Conservation (phyloP, 2,888 invertebrate species). For the Cremastinae sp. region DNA sequence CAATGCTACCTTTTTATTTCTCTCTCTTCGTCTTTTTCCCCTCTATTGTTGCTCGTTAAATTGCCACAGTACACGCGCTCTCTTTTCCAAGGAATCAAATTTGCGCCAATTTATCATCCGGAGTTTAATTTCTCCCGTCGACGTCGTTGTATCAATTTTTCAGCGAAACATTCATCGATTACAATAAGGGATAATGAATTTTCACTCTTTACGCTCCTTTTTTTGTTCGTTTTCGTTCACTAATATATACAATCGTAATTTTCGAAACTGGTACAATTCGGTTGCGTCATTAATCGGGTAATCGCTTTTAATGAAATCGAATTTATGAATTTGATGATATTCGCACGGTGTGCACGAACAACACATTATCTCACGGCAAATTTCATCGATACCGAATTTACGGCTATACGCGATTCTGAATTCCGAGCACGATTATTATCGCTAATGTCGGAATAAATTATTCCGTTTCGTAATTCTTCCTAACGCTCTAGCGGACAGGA, state of each 20-base stretch:
- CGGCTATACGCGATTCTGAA: constrained; percentile 14
- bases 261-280: too few relatives aligned
- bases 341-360: too few relatives aligned
- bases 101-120: too few relatives aligned
- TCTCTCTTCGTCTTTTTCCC: neutral
- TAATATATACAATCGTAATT: too few relatives aligned
- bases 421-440: constrained; percentile 39
- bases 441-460: constrained; percentile 37
- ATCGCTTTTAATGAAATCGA: too few relatives aligned
- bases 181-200: too few relatives aligned
- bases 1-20: neutral
- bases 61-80: neutral
- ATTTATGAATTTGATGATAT: constrained; percentile 10
- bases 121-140: too few relatives aligned
- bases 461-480: neutral
- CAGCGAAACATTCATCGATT: neutral
- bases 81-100: too few relatives aligned
- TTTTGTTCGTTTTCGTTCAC: too few relatives aligned
- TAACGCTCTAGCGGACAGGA: constrained; percentile 8
- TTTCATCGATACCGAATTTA: constrained; percentile 20
- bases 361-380: constrained; percentile 24
- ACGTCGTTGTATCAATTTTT: neutral
- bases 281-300: constrained; percentile 27
- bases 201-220: too few relatives aligned
- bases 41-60: neutral